Conservation (phyloP, 2,797 vertebrate genomes). For the Lindbergichthys nudifrons region DNA sequence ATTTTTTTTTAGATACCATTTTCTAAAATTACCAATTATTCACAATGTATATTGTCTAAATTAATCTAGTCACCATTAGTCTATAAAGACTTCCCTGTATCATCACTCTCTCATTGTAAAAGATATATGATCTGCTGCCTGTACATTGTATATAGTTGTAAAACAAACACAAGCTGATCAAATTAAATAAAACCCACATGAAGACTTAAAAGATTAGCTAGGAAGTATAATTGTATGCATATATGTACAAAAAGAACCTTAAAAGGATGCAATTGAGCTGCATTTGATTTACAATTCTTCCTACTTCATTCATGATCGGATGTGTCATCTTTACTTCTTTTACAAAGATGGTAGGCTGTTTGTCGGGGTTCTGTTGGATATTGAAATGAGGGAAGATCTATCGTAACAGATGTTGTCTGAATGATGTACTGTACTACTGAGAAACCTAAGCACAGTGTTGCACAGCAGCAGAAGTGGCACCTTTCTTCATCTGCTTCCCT, state of each 20-base stretch:
- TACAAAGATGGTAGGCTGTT: constrained; percentile 47
- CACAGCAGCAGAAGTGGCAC: constrained; percentile 62
- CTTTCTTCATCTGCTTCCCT: constrained; percentile 53
- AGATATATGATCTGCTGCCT: constrained; percentile 88
- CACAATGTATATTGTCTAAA: constrained; percentile 83
- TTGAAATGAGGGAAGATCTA: constrained; percentile 45
- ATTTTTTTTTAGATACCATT: constrained; percentile 85
- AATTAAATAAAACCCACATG: constrained; percentile 85
- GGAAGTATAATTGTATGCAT: constrained; percentile 84
- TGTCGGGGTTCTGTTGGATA: constrained; percentile 41
- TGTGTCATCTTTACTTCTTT: constrained; percentile 60
- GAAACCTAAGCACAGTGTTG: constrained; percentile 70
- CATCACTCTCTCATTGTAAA: constrained; percentile 82
- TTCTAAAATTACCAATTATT: constrained; percentile 83
- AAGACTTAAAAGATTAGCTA: constrained; percentile 82
- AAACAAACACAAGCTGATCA: constrained; percentile 84
- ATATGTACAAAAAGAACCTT: constrained; percentile 81
- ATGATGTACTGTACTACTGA: constrained; percentile 76
- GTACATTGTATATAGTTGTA: constrained; percentile 92
- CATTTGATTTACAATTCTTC: constrained; percentile 70
- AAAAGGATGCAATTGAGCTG: constrained; percentile 75
- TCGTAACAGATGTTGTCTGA: constrained; percentile 50
- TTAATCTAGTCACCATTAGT: constrained; percentile 78
- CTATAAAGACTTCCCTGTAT: constrained; percentile 77
- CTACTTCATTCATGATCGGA: constrained; percentile 56